Base-by-base conservation (phyloP, 2,797 vertebrate genomes). In the Nyctibius grandis region DNA sequence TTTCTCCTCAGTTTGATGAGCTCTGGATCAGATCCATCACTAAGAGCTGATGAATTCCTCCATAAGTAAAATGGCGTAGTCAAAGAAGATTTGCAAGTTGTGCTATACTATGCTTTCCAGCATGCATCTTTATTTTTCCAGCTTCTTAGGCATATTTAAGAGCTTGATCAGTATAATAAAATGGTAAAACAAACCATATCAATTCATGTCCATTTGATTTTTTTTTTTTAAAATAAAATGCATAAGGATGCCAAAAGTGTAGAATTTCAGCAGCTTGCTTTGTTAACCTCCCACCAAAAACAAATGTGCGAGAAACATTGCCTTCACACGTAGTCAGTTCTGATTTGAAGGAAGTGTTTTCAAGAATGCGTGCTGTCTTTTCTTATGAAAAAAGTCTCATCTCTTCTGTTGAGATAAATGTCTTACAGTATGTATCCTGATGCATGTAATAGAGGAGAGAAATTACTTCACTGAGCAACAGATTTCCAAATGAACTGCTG, bases 291-390 rank as follows among this genome's bases (percentile, higher is more conserved):
- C 53, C 53, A 88, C 59, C 61, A 63, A 77, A 91, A 89, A 18
- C 60, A 61, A 77, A 82, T 6, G 20, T 56, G 34, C 0, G 1
- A 64, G 84, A 69, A 89, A 3, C 29, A 9, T 33, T 88, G 51
- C 45, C 45, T 91, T 96, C 83, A 89, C 72, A 56, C 0, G 0
- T 15, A 89, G 68, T 89, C 67, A 61, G 57, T 93, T 96, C 91
- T 87, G 56, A 73, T 94, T 91, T 96, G 76, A 93, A 92, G 80
- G 50, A 81, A 96, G 63, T 18, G 33, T 86, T 95, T 84, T 88
- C n/a, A 57, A 83, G 56, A 42, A 53, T 16, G 15, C n/a, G 17
- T 47, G 63, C 57, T 83, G 72, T 56, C 91, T 91, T 94, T 85
- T 70, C 59, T 48, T 44, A 26, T 56, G 77, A 75, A 81, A 91